Evolutionary conservation across 2,888 invertebrate species (phyloP), one percentile per base, ranked within the genome.

Genomic region (Agrypnus murinus): DNA sequence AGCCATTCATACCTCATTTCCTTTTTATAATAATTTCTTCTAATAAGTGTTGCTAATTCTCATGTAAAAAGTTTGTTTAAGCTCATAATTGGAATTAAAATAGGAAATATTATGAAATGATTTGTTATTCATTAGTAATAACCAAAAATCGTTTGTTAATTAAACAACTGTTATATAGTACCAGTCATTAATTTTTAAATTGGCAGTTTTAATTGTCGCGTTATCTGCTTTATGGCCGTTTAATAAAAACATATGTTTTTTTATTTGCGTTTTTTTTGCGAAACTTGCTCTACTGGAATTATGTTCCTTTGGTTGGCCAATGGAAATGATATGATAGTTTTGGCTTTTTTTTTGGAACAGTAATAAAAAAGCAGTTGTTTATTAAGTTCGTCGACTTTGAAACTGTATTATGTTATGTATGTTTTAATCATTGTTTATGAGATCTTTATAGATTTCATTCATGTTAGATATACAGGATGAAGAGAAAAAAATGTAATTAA

Each of bases 181-280:
- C 14, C n/a, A 32, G 31, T 50, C 50, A 31, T 50, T 50, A 50
- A 50, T 50, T 31, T 50, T 50, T 50, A 31, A 50, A 50, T 50
- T 50, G 25, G 46, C 17, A 25, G 19, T 25, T 43, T 50, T 19
- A 32, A 31, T 50, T 32, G 50, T 50, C 50, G 7, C 19, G 19
- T 12, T 25, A 50, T 50, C 19, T n/a, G 50, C 25, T 50, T 50
- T 32, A 31, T 25, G 8, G 12, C 50, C 6, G 12, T 50, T 50
- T 31, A 50, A 50, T 46, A 46, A 25, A 25, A 25, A 19, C 50
- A 12, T 12, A 43, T 43, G 43, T n/a, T 48, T 48, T 25, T 25
- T 3, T 25, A 3, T 25, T 5, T 25, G 25, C 5, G 2, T 25
- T 25, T 25, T 25, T 48, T 25, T 45, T 5, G 17, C 10, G 12